phyloP scores from a whole-genome alignment of 2,797 vertebrate species.

The Parauchenoglanis punctatus region DNA sequence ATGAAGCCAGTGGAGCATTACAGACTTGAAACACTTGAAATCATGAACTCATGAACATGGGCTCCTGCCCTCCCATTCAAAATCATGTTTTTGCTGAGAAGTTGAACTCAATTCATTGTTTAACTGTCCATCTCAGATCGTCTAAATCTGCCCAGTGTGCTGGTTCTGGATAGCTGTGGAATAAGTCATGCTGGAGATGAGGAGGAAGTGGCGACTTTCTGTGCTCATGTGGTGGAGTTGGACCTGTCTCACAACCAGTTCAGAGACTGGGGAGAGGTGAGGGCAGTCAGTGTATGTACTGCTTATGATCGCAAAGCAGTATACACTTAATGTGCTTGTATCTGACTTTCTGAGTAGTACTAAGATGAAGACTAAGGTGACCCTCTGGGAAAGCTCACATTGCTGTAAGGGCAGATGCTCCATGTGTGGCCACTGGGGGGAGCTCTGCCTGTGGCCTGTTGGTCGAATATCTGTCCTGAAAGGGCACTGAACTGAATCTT shows the following conservation, averaged over 20 bases:
- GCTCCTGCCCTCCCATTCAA: neutral
- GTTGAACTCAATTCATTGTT: conserved; percentile 12
- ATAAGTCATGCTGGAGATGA: conserved; percentile 90
- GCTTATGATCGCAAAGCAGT: neutral
- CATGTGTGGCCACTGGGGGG: conserved; percentile 28
- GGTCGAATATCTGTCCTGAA: neutral
- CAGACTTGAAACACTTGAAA: neutral
- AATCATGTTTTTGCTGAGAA: neutral
- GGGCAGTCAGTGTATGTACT: neutral
- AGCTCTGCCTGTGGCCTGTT: conserved; percentile 9
- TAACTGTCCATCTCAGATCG: conserved; percentile 76
- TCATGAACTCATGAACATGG: too few relatives aligned
- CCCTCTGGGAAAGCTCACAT: neutral
- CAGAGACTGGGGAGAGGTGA: conserved; percentile 92
- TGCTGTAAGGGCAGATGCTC: conserved; percentile 6
- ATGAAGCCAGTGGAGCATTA: neutral
- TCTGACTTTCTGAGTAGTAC: neutral
- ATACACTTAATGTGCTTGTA: conserved; percentile 4
- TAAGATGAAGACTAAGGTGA: neutral
- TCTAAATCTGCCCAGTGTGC: conserved; percentile 87
- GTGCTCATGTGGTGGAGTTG: conserved; percentile 90
- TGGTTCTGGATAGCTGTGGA: conserved; percentile 91
- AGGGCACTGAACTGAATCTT: neutral
- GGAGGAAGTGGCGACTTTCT: conserved; percentile 88
- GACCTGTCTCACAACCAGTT: conserved; percentile 95